Base-by-base conservation (phyloP, 2,113 vertebrate species). In the Mixornis gularis region DNA sequence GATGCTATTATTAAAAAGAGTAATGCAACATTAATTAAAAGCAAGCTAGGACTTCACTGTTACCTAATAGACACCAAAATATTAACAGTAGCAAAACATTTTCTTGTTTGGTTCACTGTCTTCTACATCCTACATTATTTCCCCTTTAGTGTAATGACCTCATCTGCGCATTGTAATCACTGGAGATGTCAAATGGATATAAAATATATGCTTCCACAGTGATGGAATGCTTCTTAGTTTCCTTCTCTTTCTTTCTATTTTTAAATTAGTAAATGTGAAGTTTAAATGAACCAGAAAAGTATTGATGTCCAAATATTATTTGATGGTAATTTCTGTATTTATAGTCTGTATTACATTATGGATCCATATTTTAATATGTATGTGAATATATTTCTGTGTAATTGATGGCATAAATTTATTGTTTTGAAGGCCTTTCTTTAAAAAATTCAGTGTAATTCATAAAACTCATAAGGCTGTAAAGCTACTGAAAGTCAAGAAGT, bases 1-100 rank as follows among this genome's bases (percentile, higher is more conserved):
- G 92, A 70, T 92, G 40, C 40, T 93, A 25, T 78, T 94, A 65
- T 94, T 97, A 91, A 95, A 87, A 96, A 91, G 59, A 93, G 49
- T 92, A 95, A 97, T 95, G 70, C 78, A 93, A 36, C 80, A 95
- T 95, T 96, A 96, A 96, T 97, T 97, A 93, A 71, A 94, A 94
- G 46, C 56, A 95, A 90, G 51, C 38, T 74, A 79, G 90, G n/a
- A 74, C 41, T 76, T 89, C 62, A 86, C 65, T 94, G 43, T 53
- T 91, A 87, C 66, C 51, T 43, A 73, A 55, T 51, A 84, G 95
- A 84, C 36, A 69, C 32, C 68, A 93, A 87, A 85, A 68, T 85
- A 63, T 41, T 46, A 74, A 11, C 41, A 68, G 26, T 55, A 68
- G 27, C n/a, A 81, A 86, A 79, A 71, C 5, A n/a, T 62, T 51